These are phyloP conservation scores for Champsocephalus esox DNA, from an alignment of 2,797 vertebrate species.

Conservation along the genomic window DNA sequence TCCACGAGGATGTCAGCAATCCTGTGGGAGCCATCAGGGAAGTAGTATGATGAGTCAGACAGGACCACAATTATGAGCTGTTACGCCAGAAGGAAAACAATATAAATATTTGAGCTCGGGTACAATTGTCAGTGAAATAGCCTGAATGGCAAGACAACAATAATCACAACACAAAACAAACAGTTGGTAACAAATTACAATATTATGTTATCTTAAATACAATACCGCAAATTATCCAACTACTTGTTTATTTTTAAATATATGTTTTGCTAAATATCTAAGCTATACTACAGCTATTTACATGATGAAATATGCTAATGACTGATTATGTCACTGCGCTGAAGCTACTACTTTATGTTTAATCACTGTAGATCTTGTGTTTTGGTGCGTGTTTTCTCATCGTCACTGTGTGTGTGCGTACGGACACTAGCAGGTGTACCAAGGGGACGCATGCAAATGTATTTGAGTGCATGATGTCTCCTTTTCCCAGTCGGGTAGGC, in stretches of 20 bases:
- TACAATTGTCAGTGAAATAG: neutral
- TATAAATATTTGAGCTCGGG: neutral
- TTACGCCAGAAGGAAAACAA: too few species aligned
- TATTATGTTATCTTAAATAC: neutral
- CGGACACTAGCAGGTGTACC: neutral
- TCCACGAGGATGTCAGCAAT: too few species aligned
- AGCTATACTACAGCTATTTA: too few species aligned
- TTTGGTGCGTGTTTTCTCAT: too few species aligned
- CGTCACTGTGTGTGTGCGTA: neutral
- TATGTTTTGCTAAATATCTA: neutral
- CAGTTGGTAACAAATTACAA: neutral
- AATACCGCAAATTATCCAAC: neutral
- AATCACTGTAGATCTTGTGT: neutral
- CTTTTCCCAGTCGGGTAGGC: conserved; percentile 66
- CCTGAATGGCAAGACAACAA: neutral
- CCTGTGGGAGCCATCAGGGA: too few species aligned
- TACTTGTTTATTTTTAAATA: neutral
- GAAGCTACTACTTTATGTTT: neutral
- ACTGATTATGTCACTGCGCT: neutral
- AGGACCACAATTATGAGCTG: too few species aligned
- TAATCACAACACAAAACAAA: neutral
- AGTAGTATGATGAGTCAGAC: too few species aligned
- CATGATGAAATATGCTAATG: neutral
- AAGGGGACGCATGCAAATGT: conserved; percentile 13
- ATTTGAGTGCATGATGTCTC: conserved; percentile 62